Base-by-base conservation (phyloP, 2,113 vertebrate species). In the Urocynchramus pylzowi region DNA sequence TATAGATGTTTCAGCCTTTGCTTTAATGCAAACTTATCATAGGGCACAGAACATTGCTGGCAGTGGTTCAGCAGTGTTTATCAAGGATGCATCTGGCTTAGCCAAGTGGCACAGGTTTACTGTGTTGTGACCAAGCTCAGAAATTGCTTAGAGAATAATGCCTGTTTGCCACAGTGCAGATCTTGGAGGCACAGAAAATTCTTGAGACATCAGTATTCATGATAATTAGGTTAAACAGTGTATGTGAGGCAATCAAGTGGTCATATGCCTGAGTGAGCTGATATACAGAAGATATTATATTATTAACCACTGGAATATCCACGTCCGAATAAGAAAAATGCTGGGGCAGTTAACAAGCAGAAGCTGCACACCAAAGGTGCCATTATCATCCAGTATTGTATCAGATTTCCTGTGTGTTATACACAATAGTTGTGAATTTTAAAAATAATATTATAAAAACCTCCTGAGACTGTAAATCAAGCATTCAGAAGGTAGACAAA, bases 181-280 rank as follows among this genome's bases (percentile, higher is more conserved):
- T 42, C 63, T 22, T 49, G 35, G 49, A 71, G 56, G 24, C 50
- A 50, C 22, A 65, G 49, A 61, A 59, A 50, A 70, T 81, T 78
- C 65, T 53, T 64, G 69, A 74, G 74, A 47, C 35, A 44, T 79
- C 64, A 83, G 20, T 94, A 86, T 89, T 97, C 79, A 87, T 87
- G 73, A 78, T 88, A 85, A 97, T 96, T 87, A 60, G 74, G 89
- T 95, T 95, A 95, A 95, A 83, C 74, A 52, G 84, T 61, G 84
- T 84, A 28, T 93, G 77, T 68, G 89, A 94, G 87, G 82, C 91
- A 90, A 91, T 97, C 92, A 78, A 94, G 52, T 80, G 81, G 70
- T 94, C 91, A 63, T 60, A 94, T 90, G 91, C 95, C 70, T 89
- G 94, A 94, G 53, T 73, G 79, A 94, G 56, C 83, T 93, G 92